Base-by-base conservation (phyloP, 2,888 invertebrate genomes). In the Diploptera punctata region DNA sequence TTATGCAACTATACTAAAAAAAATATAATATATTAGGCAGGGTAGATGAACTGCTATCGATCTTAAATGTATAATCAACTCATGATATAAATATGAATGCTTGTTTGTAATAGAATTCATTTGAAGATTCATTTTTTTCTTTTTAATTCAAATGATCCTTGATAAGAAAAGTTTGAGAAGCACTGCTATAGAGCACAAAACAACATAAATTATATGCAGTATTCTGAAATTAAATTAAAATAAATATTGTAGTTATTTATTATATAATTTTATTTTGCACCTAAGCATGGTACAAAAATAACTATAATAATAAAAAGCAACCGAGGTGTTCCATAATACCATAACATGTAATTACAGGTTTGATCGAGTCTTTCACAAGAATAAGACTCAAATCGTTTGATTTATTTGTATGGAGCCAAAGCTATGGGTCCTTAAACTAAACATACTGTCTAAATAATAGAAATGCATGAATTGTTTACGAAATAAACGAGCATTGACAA, bases 301-400 rank as follows among this genome's bases (percentile, higher is more conserved):
- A 68, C 38, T 44, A 38, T 47, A 68, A 65, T 65, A 54, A 57
- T 54, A 71, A 69, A 74, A 71, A 74, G 74, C 74, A 74, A 74
- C 74, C 72, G 72, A 72, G 72, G 72, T 61, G 70, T 70, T 74
- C 74, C 74, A 70, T 72, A 72, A 72, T 72, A 72, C 72, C 72
- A 71, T 74, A 71, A 71, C 62, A 73, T 43, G 52, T 67, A 73
- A 73, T 67, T 73, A 73, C 70, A 70, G 26, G n/a, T 70, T 65
- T 65, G 65, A 65, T 9, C 47, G 65, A 65, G 65, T 43, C 44
- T 29, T 44, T 65, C 65, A 44, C 10, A 52, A 24, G 44, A 65
- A 65, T 44, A 44, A 33, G 18, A 65, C 44, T 47, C 65, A 65
- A 65, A 26, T 65, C 38, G 52, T 49, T 71, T 71, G 52, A 38